phyloP scores from a whole-genome alignment of 1,140 invertebrate genomes.

The Diachasmimorpha longicaudata region DNA sequence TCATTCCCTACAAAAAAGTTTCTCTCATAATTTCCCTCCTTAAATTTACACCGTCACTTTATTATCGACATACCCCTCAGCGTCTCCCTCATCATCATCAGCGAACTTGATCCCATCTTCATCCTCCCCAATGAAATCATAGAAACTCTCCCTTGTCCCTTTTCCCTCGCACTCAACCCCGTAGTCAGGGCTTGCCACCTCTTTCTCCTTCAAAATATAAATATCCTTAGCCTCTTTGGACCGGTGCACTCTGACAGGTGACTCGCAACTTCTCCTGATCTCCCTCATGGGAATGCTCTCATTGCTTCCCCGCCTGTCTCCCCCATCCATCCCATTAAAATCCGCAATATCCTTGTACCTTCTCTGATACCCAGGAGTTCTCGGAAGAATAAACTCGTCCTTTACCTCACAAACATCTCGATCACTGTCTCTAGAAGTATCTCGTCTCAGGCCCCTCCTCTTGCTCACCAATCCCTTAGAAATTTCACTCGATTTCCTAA shows the following conservation, averaged over 20 bases:
- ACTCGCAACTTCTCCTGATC: conserved; percentile 42
- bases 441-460: conserved; percentile 19
- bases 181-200: conserved; percentile 48
- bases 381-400: conserved; percentile 27
- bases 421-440: conserved; percentile 20
- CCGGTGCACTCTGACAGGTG: conserved; percentile 45
- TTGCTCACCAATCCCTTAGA: neutral
- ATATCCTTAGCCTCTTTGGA: conserved; percentile 31
- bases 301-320: conserved; percentile 20
- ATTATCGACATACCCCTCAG: conserved; percentile 57
- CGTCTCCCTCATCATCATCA: conserved; percentile 63
- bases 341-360: conserved; percentile 44
- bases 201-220: conserved; percentile 31
- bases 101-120: conserved; percentile 61
- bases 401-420: conserved; percentile 34
- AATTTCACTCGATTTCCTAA: neutral
- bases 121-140: conserved; percentile 54
- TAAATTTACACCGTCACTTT: conserved; percentile 40
- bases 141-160: conserved; percentile 51
- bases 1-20: no score
- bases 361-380: conserved; percentile 35
- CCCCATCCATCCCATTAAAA: conserved; percentile 33
- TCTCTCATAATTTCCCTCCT: no score
- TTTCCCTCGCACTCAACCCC: conserved; percentile 46
- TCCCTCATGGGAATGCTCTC: conserved; percentile 48